phyloP scores from a whole-genome alignment of 37 sponge, comb jelly and placozoan species.

The Axinella damicornis region DNA sequence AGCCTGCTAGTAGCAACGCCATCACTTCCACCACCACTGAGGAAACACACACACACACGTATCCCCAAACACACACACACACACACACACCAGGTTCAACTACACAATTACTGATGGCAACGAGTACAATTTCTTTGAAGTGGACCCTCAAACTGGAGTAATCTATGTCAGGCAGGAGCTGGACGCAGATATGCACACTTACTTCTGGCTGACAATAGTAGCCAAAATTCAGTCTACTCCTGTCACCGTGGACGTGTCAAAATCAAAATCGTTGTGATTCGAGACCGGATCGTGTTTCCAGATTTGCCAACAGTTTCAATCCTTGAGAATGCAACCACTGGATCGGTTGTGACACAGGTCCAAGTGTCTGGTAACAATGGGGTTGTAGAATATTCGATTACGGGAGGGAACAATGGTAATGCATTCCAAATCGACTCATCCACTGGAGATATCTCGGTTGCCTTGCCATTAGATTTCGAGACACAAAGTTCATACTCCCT shows the following conservation, averaged over 20 bases:
- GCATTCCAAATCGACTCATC: constrained; percentile 65
- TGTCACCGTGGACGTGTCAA: constrained; percentile 67
- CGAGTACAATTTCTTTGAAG: constrained; percentile 43
- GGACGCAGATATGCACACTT: constrained; percentile 1
- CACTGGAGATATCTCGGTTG: constrained; percentile 55
- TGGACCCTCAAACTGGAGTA: constrained; percentile 45
- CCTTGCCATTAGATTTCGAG: constrained; percentile 45
- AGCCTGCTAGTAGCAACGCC: too few species aligned
- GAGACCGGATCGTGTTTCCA: constrained; percentile 41
- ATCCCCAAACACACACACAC: not conserved
- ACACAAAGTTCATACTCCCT: constrained; percentile 12
- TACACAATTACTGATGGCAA: constrained; percentile 75
- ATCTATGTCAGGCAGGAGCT: constrained; percentile 14
- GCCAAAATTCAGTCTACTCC: constrained; percentile 66
- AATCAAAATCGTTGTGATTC: constrained; percentile 47
- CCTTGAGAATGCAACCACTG: constrained; percentile 57
- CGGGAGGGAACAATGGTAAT: constrained; percentile 52
- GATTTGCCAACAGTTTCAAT: constrained; percentile 32
- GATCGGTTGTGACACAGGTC: constrained; percentile 49
- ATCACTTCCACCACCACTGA: too few species aligned
- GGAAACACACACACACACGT: not conserved
- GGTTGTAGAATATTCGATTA: constrained; percentile 58
- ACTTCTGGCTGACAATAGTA: constrained; percentile 58
- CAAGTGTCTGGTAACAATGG: constrained; percentile 52
- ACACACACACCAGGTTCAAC: constrained; percentile 60